Conservation (phyloP, 2,797 vertebrate genomes). For the Pagetopsis macropterus region DNA sequence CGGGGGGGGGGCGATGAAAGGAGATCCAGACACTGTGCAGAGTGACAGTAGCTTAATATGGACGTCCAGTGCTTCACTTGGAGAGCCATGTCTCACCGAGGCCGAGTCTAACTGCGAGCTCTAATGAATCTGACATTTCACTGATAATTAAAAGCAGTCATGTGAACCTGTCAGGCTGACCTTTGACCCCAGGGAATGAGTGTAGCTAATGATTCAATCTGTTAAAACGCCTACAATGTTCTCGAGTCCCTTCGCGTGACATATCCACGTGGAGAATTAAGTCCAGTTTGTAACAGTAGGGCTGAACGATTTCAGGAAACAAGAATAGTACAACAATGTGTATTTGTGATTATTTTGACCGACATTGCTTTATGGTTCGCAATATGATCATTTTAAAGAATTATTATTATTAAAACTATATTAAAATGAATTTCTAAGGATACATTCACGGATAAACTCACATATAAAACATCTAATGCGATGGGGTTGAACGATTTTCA, state of each 20-base stretch:
- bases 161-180: constrained; percentile 15
- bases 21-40: constrained; percentile 8
- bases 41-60: constrained; percentile 24
- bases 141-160: constrained; percentile 33
- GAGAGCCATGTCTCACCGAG: background rate
- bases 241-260: background rate
- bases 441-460: too few relatives aligned
- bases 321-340: too few relatives aligned
- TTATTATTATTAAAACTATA: too few relatives aligned
- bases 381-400: too few relatives aligned
- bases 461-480: too few relatives aligned
- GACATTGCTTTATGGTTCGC: too few relatives aligned
- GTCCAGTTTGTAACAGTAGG: background rate
- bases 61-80: background rate
- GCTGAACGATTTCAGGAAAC: too few relatives aligned
- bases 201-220: constrained; percentile 35
- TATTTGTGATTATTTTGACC: too few relatives aligned
- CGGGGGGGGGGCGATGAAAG: background rate
- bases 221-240: background rate
- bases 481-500: too few relatives aligned
- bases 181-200: background rate
- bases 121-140: constrained; percentile 41
- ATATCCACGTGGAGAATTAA: background rate
- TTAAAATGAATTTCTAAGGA: too few relatives aligned
- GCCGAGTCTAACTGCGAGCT: constrained; percentile 15